These are phyloP conservation scores for Cuniculus paca DNA, from an alignment of 2,797 vertebrate genomes.

Conservation along the genomic window DNA sequence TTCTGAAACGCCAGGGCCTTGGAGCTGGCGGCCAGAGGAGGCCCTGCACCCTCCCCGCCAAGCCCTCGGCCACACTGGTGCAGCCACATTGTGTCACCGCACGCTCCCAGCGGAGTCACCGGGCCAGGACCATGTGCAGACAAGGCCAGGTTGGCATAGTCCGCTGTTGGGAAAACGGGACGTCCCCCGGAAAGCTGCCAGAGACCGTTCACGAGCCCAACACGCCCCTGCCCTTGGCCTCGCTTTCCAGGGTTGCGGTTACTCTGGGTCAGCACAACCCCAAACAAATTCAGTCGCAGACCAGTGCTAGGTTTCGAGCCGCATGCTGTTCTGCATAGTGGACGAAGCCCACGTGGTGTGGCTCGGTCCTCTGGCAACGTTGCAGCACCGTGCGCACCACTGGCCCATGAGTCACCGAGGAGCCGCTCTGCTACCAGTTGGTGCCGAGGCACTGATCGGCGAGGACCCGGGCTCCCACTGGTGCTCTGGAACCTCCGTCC, in stretches of 20 bases:
- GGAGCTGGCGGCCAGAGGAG: not conserved
- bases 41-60: too few relatives aligned
- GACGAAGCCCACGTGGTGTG: not conserved
- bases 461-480: not conserved
- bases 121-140: not conserved
- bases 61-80: too few relatives aligned
- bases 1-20: not conserved
- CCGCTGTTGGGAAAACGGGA: not conserved
- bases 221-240: not conserved
- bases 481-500: not conserved
- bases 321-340: not conserved
- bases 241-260: not conserved
- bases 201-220: not conserved
- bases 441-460: too few relatives aligned
- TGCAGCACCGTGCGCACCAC: too few relatives aligned
- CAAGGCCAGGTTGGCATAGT: not conserved
- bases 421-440: not conserved
- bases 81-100: too few relatives aligned
- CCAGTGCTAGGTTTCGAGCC: not conserved
- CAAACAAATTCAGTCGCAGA: not conserved
- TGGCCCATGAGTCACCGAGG: not conserved
- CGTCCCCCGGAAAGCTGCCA: not conserved
- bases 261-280: not conserved
- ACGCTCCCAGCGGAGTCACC: not conserved
- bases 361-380: not conserved